Percentiles rank a stretch among this genome's conserved stretches.
phyloP scores from a whole-genome alignment of 2,888 invertebrate species.

The Protodeltote pygarga region DNA sequence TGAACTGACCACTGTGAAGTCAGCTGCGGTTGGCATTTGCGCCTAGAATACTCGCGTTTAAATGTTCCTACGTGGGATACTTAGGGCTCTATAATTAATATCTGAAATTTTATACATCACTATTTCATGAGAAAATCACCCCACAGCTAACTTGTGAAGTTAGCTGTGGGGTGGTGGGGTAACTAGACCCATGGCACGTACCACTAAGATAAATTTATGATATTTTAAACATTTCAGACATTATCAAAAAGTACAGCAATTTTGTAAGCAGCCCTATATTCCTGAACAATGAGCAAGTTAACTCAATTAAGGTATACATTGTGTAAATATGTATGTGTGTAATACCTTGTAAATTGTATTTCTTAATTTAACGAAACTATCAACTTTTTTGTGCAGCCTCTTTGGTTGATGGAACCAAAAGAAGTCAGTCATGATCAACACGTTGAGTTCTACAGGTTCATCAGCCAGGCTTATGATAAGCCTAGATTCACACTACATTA shows the following conservation, averaged over 20 bases:
- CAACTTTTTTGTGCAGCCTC: slow-evolving; percentile 85
- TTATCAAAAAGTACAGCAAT: slow-evolving; percentile 98
- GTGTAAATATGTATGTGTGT: not conserved
- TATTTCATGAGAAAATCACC: too few species aligned
- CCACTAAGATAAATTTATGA: not conserved
- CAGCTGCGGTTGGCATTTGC: too few species aligned
- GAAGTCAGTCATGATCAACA: slow-evolving; percentile 95
- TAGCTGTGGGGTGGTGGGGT: too few species aligned
- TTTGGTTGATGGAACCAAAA: slow-evolving; percentile 98
- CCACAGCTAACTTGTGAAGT: too few species aligned
- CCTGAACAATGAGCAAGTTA: slow-evolving; percentile 95
- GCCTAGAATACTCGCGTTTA: too few species aligned
- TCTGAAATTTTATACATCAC: too few species aligned
- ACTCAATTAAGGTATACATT: slow-evolving; percentile 91
- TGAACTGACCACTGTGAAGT: too few species aligned
- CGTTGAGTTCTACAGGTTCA: slow-evolving; percentile 96
- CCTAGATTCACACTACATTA: slow-evolving; percentile 97
- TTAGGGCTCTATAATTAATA: too few species aligned
- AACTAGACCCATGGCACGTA: not conserved
- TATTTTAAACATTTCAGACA: slow-evolving; percentile 84
- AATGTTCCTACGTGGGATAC: too few species aligned
- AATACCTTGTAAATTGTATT: not conserved
- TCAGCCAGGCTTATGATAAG: slow-evolving; percentile 94
- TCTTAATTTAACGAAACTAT: not conserved
- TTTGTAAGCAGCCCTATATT: slow-evolving; percentile 98